These are phyloP conservation scores for Lasioglossum marginatum DNA, from an alignment of 2,888 invertebrate genomes.

Conservation along the genomic window DNA sequence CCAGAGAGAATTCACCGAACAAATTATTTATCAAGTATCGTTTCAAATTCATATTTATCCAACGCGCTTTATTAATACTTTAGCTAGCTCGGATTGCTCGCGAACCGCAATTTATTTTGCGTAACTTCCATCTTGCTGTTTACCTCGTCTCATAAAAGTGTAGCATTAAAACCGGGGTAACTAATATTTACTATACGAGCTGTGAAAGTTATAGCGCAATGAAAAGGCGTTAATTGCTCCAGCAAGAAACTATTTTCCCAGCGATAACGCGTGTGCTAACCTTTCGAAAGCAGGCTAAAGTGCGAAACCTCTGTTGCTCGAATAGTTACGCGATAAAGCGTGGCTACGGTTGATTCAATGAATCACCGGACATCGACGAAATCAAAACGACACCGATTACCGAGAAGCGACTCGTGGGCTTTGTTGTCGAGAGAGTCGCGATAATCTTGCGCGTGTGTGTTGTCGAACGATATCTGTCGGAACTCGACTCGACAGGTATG, in stretches of 20 bases:
- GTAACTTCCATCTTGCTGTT: neutral
- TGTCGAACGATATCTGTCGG: constrained; percentile 35
- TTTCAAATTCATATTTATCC: neutral
- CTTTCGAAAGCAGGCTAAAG: neutral
- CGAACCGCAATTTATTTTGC: neutral
- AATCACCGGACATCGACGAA: constrained; percentile 22
- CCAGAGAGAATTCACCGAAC: neutral
- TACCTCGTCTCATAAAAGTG: neutral
- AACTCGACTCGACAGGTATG: constrained; percentile 31
- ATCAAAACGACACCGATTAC: constrained; percentile 26
- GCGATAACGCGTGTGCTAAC: neutral
- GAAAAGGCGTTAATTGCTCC: neutral
- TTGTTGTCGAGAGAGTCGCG: constrained; percentile 45
- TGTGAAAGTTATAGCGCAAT: neutral
- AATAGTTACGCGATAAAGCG: neutral
- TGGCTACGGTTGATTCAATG: neutral
- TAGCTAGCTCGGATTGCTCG: neutral
- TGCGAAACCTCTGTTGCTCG: neutral
- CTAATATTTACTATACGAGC: constrained; percentile 2
- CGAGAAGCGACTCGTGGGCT: constrained; percentile 32
- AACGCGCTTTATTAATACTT: neutral
- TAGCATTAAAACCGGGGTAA: neutral
- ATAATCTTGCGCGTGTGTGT: constrained; percentile 49
- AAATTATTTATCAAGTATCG: neutral
- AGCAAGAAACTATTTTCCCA: neutral